phyloP scores from a whole-genome alignment of 53 echinoderm and acorn worm species.

The Henricia sp. region DNA sequence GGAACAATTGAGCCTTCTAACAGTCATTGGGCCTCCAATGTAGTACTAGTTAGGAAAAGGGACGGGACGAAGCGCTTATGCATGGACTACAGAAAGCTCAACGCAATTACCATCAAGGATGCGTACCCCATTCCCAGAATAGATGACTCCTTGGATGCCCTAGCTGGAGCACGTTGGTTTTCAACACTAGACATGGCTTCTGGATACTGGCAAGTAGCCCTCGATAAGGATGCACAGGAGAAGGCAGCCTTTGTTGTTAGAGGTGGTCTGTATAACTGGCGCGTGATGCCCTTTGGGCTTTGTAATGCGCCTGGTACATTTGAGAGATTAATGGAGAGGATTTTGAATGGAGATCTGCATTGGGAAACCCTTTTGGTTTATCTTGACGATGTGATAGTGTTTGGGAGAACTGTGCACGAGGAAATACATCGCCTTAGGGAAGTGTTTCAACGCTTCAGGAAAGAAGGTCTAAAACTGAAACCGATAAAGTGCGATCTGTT shows the following conservation, averaged over 20 bases:
- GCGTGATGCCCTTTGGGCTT: conserved; percentile 41
- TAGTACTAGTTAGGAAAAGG: conserved; percentile 44
- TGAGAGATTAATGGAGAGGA: conserved; percentile 37
- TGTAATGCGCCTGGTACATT: conserved; percentile 40
- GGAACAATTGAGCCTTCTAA: conserved; percentile 1
- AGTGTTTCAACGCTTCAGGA: conserved; percentile 32
- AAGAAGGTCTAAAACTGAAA: too few species aligned
- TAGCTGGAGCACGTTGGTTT: neutral
- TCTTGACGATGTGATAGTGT: too few species aligned
- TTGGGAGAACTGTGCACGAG: too few species aligned
- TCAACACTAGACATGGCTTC: conserved; percentile 34
- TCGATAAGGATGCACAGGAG: neutral
- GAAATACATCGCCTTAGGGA: neutral
- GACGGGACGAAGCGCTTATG: conserved; percentile 31
- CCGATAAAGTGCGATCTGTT: conserved; percentile 42
- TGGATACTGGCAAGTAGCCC: conserved; percentile 37
- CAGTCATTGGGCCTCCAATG: conserved; percentile 12
- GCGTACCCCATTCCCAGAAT: too few species aligned
- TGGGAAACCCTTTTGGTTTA: neutral
- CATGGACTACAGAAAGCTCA: conserved; percentile 33
- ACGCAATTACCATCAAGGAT: conserved; percentile 27
- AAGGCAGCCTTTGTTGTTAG: conserved; percentile 39
- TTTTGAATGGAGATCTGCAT: conserved; percentile 27
- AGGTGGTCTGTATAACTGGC: conserved; percentile 31
- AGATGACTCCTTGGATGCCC: conserved; percentile 17